Evolutionary conservation across 2,797 vertebrate species (phyloP).

Genomic region (Stomatorhinus walkeri): DNA sequence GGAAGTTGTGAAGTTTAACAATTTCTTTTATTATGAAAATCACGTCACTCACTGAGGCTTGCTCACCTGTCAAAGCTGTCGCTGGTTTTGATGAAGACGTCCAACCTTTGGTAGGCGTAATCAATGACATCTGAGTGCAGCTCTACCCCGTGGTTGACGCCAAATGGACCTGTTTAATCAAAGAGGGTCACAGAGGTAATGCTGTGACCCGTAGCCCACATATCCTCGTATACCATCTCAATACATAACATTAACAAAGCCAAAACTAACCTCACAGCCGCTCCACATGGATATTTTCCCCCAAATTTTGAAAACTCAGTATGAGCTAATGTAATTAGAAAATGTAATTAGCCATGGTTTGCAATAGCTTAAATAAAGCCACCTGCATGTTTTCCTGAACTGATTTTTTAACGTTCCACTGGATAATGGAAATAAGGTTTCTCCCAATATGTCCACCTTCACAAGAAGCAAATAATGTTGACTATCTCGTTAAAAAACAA

Average conservation of each 20-base stretch:
- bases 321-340: background rate
- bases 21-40: background rate
- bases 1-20: background rate
- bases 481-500: background rate
- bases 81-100: constrained; percentile 74
- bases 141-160: constrained; percentile 85
- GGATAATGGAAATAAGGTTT: background rate
- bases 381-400: background rate
- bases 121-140: constrained; percentile 76
- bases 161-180: constrained; percentile 65
- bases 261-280: background rate
- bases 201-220: constrained; percentile 38
- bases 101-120: constrained; percentile 76
- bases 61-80: constrained; percentile 84
- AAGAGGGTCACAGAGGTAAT: constrained; percentile 28
- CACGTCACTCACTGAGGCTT: background rate
- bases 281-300: background rate
- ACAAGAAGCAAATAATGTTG: background rate
- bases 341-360: background rate
- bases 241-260: background rate
- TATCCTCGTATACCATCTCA: background rate
- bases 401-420: background rate
- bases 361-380: background rate
- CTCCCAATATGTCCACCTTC: background rate
- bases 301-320: background rate